Percentiles rank a stretch among this genome's conserved stretches.
Conservation (phyloP, 2,113 vertebrate genomes). For the Scomber scombrus region DNA sequence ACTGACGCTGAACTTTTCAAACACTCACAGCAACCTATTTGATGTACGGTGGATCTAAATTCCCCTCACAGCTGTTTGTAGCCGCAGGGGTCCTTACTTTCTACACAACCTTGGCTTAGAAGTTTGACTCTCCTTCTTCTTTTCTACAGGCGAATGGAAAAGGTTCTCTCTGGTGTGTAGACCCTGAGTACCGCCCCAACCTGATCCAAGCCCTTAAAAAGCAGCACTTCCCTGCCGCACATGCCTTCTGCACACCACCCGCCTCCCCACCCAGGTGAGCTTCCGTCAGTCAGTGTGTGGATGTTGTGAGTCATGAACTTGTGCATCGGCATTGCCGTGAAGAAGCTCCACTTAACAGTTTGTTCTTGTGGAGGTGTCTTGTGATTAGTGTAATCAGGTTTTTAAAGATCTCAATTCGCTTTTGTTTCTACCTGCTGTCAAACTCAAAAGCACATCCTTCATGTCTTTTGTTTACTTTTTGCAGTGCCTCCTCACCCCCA, state of each 20-base stretch:
- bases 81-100: not conserved
- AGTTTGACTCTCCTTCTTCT: slow-evolving; percentile 31
- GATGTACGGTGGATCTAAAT: not conserved
- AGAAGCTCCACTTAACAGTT: not conserved
- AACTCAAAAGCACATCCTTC: not conserved
- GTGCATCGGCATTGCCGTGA: not conserved
- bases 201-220: slow-evolving; percentile 98
- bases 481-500: slow-evolving; percentile 93
- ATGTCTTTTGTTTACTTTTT: slow-evolving; percentile 70
- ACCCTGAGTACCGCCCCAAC: slow-evolving; percentile 97
- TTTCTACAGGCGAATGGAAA: slow-evolving; percentile 95
- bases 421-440: slow-evolving; percentile 7
- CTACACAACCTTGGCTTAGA: not conserved
- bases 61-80: not conserved
- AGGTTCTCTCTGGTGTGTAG: slow-evolving; percentile 98
- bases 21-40: too few relatives aligned
- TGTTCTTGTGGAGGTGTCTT: not conserved
- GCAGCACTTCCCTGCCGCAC: slow-evolving; percentile 93
- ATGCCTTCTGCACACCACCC: slow-evolving; percentile 93
- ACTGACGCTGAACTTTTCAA: too few relatives aligned
- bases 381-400: too few relatives aligned
- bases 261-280: slow-evolving; percentile 93
- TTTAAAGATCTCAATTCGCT: not conserved
- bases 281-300: not conserved
- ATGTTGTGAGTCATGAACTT: not conserved